Evolutionary conservation across 2,113 vertebrate species (phyloP), one percentile per base, ranked within the genome.

Genomic region (Elachura formosa): DNA sequence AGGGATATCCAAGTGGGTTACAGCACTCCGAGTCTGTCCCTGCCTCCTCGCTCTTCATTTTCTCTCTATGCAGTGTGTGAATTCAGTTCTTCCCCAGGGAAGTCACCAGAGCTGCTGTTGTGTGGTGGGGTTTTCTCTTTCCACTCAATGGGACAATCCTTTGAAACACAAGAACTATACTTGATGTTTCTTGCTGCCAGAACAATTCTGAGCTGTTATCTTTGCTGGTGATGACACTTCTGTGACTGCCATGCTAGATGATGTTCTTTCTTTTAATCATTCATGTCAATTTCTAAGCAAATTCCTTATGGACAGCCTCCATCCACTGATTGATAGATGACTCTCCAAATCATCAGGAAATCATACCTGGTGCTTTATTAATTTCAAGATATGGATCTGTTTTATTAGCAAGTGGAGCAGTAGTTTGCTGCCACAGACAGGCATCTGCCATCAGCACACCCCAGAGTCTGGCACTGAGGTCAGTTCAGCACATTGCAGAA

Each of bases 11-110:
- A 38, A 11, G 29, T 21, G 26, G 22, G 12, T 54, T n/a, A 3
- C 12, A 40, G 45, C 10, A 4, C 40, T 63, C 26, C 40, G 33
- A 36, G 22, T 6, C 13, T 26, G 28, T 29, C 25, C 7, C 23
- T 82, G 23, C 33, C 33, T 72, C 45, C 22, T 25, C 9, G 0
- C 10, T 73, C 33, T 3, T 52, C 10, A 2, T 51, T 68, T 52
- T 20, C 6, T 41, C 12, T 11, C 4, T 11, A 1, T 52, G 29
- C 34, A 36, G 2, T 22, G 5, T 9, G 25, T 1, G 7, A 58
- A 10, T 36, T 49, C 25, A 66, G 22, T 45, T 56, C 2, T 29
- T 83, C 48, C 33, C 38, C 21, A 79, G 83, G 46, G 62, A 55
- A 62, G 11, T 2, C 2, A 11, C 26, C 58, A 18, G 16, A 63